These are phyloP conservation scores for Scaptomyza parva DNA, from an alignment of 2,888 invertebrate genomes.

Conservation along the genomic window DNA sequence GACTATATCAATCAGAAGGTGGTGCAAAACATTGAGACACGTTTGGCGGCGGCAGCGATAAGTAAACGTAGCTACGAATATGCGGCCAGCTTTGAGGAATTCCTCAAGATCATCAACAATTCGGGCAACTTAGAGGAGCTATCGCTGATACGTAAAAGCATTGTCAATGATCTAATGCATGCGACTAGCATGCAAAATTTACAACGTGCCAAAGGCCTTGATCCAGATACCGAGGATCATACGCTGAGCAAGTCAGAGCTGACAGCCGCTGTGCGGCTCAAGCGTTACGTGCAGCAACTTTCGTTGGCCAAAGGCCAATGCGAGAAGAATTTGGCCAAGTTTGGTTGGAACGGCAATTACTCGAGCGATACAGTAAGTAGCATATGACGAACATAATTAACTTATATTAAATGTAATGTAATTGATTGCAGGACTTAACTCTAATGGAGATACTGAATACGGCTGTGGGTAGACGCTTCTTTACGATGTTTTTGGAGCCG, in stretches of 20 bases:
- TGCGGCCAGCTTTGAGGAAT: constrained; percentile 95
- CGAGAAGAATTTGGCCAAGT: constrained; percentile 89
- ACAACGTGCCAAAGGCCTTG: constrained; percentile 90
- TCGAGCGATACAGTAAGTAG: constrained; percentile 84
- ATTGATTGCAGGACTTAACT: constrained; percentile 87
- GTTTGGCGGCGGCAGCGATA: constrained; percentile 91
- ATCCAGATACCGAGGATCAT: constrained; percentile 85
- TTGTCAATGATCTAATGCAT: constrained; percentile 97
- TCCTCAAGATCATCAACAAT: constrained; percentile 92
- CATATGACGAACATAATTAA: neutral
- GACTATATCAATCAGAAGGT: constrained; percentile 96
- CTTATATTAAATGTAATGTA: neutral
- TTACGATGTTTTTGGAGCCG: constrained; percentile 92
- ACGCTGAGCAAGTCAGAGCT: constrained; percentile 90
- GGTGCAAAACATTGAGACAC: constrained; percentile 92
- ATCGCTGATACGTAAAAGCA: constrained; percentile 92
- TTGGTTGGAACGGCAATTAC: constrained; percentile 92
- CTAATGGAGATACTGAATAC: constrained; percentile 91
- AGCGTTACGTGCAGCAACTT: constrained; percentile 93
- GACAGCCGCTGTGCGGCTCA: constrained; percentile 92
- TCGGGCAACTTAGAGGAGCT: constrained; percentile 93
- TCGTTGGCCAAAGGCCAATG: constrained; percentile 92
- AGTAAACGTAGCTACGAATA: constrained; percentile 93
- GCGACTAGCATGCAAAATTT: constrained; percentile 96
- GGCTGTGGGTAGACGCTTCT: constrained; percentile 91